phyloP scores from a whole-genome alignment of 2,888 invertebrate genomes.

The Dynastes hyllus region DNA sequence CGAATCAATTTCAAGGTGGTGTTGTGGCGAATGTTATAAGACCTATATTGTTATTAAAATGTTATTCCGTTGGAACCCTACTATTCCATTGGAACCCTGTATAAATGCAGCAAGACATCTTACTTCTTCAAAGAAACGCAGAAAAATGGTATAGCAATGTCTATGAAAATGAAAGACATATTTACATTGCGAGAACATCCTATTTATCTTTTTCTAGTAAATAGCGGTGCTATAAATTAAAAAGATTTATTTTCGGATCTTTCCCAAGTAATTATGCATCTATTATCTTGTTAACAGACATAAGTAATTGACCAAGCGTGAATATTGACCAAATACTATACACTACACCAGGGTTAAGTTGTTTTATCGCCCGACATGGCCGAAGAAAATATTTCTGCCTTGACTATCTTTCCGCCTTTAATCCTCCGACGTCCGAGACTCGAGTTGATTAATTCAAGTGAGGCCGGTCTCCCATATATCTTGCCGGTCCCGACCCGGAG shows the following conservation, averaged over 20 bases:
- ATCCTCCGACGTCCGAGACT: constrained; percentile 31
- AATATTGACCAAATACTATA: constrained; percentile 26
- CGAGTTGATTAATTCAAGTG: constrained; percentile 44
- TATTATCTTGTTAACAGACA: constrained; percentile 31
- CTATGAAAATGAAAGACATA: no score
- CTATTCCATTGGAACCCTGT: no score
- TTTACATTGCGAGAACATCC: no score
- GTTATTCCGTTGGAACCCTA: no score
- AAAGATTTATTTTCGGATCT: no score
- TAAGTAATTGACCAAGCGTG: constrained; percentile 25
- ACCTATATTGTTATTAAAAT: no score
- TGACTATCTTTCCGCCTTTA: constrained; percentile 37
- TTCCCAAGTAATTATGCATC: not conserved
- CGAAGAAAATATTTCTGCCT: constrained; percentile 40
- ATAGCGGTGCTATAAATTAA: no score
- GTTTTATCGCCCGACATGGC: constrained; percentile 32
- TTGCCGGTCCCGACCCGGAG: constrained; percentile 32
- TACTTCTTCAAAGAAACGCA: no score
- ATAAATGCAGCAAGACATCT: no score
- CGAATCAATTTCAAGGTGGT: no score
- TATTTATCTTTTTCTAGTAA: constrained; percentile 69
- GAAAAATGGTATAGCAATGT: no score
- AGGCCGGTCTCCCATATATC: constrained; percentile 45
- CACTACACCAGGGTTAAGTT: constrained; percentile 1
- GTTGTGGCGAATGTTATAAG: no score